Percentiles rank a stretch among this genome's conserved stretches.
Conservation (phyloP, 2,888 invertebrate genomes). For the Apotomis capreana region DNA sequence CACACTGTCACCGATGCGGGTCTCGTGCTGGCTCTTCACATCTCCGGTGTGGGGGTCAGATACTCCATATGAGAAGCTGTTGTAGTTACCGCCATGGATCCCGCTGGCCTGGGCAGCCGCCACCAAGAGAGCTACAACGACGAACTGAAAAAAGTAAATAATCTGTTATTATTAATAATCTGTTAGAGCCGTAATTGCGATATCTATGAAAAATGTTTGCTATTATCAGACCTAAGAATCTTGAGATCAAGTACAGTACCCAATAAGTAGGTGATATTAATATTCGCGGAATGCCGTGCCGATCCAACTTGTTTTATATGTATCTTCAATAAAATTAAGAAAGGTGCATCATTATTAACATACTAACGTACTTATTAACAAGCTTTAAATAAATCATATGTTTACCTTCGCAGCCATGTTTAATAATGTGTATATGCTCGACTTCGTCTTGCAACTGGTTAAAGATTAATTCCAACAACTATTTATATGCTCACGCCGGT, state of each 20-base stretch:
- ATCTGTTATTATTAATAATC: background rate
- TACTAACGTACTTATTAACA: background rate
- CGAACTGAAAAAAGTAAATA: slow-evolving; percentile 47
- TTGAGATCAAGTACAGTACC: no score
- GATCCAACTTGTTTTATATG: no score
- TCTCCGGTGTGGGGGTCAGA: slow-evolving; percentile 72
- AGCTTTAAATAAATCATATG: background rate
- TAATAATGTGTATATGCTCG: slow-evolving; percentile 53
- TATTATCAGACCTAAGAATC: no score
- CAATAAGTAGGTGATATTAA: no score
- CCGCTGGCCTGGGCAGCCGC: slow-evolving; percentile 51
- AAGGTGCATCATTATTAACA: background rate
- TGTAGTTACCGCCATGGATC: slow-evolving; percentile 48
- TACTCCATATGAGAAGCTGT: slow-evolving; percentile 68
- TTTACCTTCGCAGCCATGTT: slow-evolving; percentile 68
- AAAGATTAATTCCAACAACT: slow-evolving; percentile 54
- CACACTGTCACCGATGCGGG: slow-evolving; percentile 65
- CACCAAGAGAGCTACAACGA: slow-evolving; percentile 52
- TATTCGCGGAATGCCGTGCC: no score
- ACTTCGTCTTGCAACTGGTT: slow-evolving; percentile 60
- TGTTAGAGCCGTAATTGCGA: background rate
- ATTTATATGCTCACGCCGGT: slow-evolving; percentile 66
- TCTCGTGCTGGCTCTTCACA: slow-evolving; percentile 68
- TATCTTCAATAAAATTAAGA: no score
- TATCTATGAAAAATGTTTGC: no score